A percentile compares a stretch with the other conserved stretches of the same genome.
Conservation (phyloP, 2,113 vertebrate species). For the Paracanthobrama guichenoti region DNA sequence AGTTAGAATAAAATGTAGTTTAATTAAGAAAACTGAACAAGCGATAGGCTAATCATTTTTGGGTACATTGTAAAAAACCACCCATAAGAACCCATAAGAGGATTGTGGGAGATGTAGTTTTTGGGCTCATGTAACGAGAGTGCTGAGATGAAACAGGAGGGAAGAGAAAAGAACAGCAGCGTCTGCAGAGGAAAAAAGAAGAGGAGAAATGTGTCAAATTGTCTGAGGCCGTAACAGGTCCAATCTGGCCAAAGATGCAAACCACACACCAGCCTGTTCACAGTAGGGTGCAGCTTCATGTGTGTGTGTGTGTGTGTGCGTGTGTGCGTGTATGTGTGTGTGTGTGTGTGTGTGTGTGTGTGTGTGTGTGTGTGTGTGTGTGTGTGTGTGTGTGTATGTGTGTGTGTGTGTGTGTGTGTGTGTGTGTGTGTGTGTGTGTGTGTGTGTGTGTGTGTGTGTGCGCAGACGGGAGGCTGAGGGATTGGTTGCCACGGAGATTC, state of each 20-base stretch:
- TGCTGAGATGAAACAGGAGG: conserved; percentile 7
- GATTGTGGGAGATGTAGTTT: conserved; percentile 35
- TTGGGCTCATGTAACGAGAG: not conserved
- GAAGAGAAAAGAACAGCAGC: conserved; percentile 47
- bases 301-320: conserved; percentile 25
- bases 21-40: not conserved
- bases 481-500: conserved; percentile 78
- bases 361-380: conserved; percentile 31
- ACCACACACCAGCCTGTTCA: conserved; percentile 56
- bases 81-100: conserved; percentile 10
- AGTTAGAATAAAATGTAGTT: not conserved
- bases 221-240: conserved; percentile 61
- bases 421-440: conserved; percentile 49
- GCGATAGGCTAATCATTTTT: not conserved
- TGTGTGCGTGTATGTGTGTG: conserved; percentile 11
- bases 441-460: conserved; percentile 36
- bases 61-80: conserved; percentile 27
- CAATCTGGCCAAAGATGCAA: conserved; percentile 68
- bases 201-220: conserved; percentile 54
- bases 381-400: not conserved
- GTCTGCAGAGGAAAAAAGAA: conserved; percentile 56
- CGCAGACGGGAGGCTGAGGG: conserved; percentile 69
- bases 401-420: no score
- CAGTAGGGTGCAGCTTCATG: conserved; percentile 54
- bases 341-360: conserved; percentile 30